Base-by-base conservation (phyloP, 2,888 invertebrate species). In the Drosophila longiperda region DNA sequence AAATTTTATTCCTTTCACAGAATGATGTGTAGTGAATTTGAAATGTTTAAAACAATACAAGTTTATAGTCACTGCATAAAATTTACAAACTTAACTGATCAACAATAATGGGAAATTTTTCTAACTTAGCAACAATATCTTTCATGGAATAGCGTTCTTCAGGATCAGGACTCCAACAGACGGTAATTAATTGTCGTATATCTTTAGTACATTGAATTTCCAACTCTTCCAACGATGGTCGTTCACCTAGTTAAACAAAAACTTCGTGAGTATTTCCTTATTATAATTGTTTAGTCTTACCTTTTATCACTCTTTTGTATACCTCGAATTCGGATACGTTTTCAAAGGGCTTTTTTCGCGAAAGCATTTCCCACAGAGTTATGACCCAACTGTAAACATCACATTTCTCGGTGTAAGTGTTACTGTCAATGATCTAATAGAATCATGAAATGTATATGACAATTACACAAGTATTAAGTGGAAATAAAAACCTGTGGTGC, bases 401-500 rank as follows among this genome's bases (percentile, higher is more conserved):
- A 29, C 78, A 80, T 55, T 83, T 78, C 11, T 40, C 78, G 1
- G 34, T 55, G 23, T 78, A 78, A 0, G 1, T 9, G 0, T 1
- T 0, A 1, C 40, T 71, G 0, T 11, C 0, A 3, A 67, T 61
- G 3, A 73, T 72, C 82, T 82, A 42, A 50, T 0, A 36, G 5
- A 33, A 6, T 29, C 7, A 48, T 4, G 17, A 3, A 26, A 9
- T 3, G 15, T 2, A 29, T 8, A 23, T 23, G 17, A 54, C 3
- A 54, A 11, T 8, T 26, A 8, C 6, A 34, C 34, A 11, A 1
- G n/a, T 3, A 17, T 17, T 34, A n/a, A 32, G 4, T 32, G 2
- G 1, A 6, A 11, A 12, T 40, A 36, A 9, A 1, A 17, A 87
- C 83, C 83, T 83, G 73, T 0, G 89, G 89, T n/a, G 83, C 69